Conservation (phyloP, 1,140 invertebrate genomes). For the Neotoxoptera formosana region DNA sequence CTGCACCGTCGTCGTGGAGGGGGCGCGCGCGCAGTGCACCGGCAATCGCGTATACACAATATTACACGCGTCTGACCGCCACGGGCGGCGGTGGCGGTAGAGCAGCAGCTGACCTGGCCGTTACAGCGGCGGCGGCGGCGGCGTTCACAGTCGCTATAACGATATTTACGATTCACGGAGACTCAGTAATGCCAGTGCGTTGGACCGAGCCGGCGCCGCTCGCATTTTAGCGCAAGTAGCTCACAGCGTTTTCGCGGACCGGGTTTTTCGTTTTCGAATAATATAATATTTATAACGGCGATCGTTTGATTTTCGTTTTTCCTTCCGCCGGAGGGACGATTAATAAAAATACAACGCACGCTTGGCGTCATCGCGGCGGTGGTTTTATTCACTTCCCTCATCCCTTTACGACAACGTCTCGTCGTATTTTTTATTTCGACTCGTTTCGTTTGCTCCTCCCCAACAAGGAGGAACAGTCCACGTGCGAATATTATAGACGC, state of each 20-base stretch:
- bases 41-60: neutral
- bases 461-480: neutral
- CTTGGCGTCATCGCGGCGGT: neutral
- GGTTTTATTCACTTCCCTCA: neutral
- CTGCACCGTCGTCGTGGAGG: neutral
- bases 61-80: slow-evolving; percentile 47
- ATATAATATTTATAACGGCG: no score
- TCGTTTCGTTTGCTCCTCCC: neutral
- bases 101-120: slow-evolving; percentile 54
- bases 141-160: neutral
- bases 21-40: neutral
- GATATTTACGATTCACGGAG: neutral
- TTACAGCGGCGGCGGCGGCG: neutral
- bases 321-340: neutral
- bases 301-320: neutral
- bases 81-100: slow-evolving; percentile 23
- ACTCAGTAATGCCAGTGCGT: slow-evolving; percentile 55
- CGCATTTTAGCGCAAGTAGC: slow-evolving; percentile 44
- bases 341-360: neutral
- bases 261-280: neutral
- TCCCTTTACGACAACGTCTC: neutral
- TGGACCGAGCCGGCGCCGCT: slow-evolving; percentile 48
- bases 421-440: neutral
- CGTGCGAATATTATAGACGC: neutral
- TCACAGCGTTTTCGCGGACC: neutral